Base-by-base conservation (phyloP, 2,888 invertebrate species). In the Agonopterix heracliana region DNA sequence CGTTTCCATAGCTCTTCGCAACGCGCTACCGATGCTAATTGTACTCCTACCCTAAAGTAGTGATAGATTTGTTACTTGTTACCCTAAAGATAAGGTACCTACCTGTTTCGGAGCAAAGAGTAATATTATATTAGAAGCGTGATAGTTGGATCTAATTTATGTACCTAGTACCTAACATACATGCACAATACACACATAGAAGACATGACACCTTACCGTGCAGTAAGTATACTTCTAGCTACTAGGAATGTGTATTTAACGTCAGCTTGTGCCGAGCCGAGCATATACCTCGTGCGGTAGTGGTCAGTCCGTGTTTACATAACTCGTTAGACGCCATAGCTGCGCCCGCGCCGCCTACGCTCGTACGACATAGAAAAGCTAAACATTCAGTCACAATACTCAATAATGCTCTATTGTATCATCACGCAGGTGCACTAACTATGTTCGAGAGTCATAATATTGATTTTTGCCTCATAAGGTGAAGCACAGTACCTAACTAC, bases 271-370 rank as follows among this genome's bases (percentile, higher is more conserved):
- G 69, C 71, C 68, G 63, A 57, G 69, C 71, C 68, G 63, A 57
- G 63, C 62, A 68, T 61, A 70, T 66, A 67, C 64, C 62, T 59
- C 59, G 63, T 66, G 66, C 69, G 63, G 71, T 68, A 74, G 78
- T 79, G 77, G 81, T 49, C 55, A 60, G 53, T 49, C 55, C 60
- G 52, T 84, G 85, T 85, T 85, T 81, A 81, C 82, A 79, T 77
- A 83, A 79, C 81, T 81, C 70, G 85, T 86, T 85, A 86, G 81
- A 71, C 65, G 70, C 68, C 66, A 62, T 62, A 64, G 66, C 66
- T 66, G 62, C 64, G 62, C 65, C 66, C 71, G 64, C 60, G 54
- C 64, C 70, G 80, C 83, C 83, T 73, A 82, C 84, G 71, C 71
- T 59, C 54, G 57, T 50, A 46, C 52, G 54, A 63, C 66, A 71